Evolutionary conservation across 2,888 invertebrate species (phyloP), one percentile per base, ranked within the genome.

Genomic region (Apamea crenata): DNA sequence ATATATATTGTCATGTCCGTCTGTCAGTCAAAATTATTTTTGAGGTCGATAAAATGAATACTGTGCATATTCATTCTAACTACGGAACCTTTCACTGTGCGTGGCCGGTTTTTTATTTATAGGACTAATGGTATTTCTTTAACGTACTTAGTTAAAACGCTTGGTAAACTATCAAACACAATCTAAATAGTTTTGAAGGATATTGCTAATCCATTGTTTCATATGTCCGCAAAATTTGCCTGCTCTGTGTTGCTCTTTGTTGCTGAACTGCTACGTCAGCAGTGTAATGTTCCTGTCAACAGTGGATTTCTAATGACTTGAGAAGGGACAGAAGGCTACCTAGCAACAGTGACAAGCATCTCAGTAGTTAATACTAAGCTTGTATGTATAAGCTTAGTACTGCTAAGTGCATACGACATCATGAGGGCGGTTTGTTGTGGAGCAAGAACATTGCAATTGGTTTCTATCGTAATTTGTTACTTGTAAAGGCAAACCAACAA

Each of bases 251-350:
- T n/a, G n/a, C n/a, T n/a, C n/a, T n/a, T n/a, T n/a, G n/a, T n/a
- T n/a, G n/a, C n/a, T n/a, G n/a, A n/a, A n/a, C n/a, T n/a, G 56
- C 8, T 32, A 40, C 47, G 25, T 29, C 32, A 25, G 40, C 29
- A 29, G 29, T 18, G 53, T 77, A 61, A 73, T 25, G 25, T 5
- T 47, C 21, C 14, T 68, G 18, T 40, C 5, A 47, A 77, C 50
- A 25, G 59, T 6, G 18, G 8, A 14, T 12, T 32, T 18, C 5
- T 61, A 66, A 53, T 18, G n/a, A 40, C n/a, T 12, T 47, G 56
- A 47, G 83, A 32, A 67, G 18, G 47, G 7, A 32, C 32, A n/a
- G 16, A 53, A 40, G 78, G 69, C 71, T 66, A 78, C 36, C 2
- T 29, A 32, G 16, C 25, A 32, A 25, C 65, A 47, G 36, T 36